These are phyloP conservation scores for Cantharis rufa DNA, from an alignment of 2,888 invertebrate species.

Conservation along the genomic window DNA sequence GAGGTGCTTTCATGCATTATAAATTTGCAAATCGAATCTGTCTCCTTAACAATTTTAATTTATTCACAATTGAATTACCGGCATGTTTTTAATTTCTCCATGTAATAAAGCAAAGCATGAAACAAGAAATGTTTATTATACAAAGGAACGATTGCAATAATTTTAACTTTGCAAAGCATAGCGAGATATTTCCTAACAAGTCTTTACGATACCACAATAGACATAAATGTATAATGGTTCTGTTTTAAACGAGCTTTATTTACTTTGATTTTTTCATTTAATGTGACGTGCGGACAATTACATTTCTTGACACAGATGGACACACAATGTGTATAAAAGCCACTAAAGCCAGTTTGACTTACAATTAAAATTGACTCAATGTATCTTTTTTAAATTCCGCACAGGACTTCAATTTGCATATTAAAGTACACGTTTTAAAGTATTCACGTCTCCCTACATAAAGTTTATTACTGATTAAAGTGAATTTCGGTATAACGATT, in stretches of 20 bases:
- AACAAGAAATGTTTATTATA: conserved; percentile 16
- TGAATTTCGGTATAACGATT: conserved; percentile 31
- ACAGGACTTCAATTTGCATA: conserved; percentile 39
- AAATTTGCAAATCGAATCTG: neutral
- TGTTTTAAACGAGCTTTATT: conserved; percentile 7
- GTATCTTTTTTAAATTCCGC: conserved; percentile 43
- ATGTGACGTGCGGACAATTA: conserved; percentile 25
- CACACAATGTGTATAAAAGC: conserved; percentile 30
- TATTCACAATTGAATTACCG: neutral
- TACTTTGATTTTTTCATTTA: conserved; percentile 13
- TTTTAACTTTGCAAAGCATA: conserved; percentile 13
- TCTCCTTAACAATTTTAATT: neutral
- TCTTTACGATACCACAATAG: conserved; percentile 22
- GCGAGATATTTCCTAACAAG: conserved; percentile 18
- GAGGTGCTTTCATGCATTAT: neutral
- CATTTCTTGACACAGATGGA: conserved; percentile 29
- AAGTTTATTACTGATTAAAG: conserved; percentile 35
- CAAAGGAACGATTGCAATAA: conserved; percentile 16
- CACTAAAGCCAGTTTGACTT: conserved; percentile 28
- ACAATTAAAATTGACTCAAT: conserved; percentile 48
- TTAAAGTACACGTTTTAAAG: conserved; percentile 35
- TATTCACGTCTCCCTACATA: conserved; percentile 25
- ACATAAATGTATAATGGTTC: conserved; percentile 22
- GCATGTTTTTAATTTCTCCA: conserved; percentile 4
- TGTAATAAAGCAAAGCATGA: conserved; percentile 15